These are phyloP conservation scores for Eriocheir sinensis DNA, from an alignment of 1,140 invertebrate species.

Conservation along the genomic window DNA sequence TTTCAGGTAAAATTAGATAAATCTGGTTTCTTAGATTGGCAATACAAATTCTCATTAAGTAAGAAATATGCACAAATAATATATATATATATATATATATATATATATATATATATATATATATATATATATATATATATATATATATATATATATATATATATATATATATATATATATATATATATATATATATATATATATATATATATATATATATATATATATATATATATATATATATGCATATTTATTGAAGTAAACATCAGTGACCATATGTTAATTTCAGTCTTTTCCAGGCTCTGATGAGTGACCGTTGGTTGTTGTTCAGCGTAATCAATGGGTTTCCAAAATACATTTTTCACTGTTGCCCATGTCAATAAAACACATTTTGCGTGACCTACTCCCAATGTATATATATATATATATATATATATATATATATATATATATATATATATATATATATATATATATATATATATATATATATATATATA, in stretches of 20 bases:
- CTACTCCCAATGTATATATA: neutral
- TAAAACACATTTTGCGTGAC: no score
- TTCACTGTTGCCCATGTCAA: no score
- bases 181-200: constrained; percentile 19
- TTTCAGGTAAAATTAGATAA: constrained; percentile 8
- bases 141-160: no score
- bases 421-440: constrained; percentile 24
- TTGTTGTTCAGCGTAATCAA: no score
- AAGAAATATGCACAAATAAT: neutral
- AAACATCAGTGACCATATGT: neutral
- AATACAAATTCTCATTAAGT: neutral
- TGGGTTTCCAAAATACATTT: no score
- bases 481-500: constrained; percentile 17
- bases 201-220: neutral
- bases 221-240: constrained; percentile 10
- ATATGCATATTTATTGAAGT: constrained; percentile 4
- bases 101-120: constrained; percentile 16
- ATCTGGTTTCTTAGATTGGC: neutral
- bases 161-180: neutral
- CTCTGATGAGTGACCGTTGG: no score
- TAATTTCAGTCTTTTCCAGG: no score
- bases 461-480: constrained; percentile 28
- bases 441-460: constrained; percentile 8
- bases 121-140: no score
- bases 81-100: neutral